Conservation (phyloP, 2,113 vertebrate species). For the Phalacrocorax aristotelis region DNA sequence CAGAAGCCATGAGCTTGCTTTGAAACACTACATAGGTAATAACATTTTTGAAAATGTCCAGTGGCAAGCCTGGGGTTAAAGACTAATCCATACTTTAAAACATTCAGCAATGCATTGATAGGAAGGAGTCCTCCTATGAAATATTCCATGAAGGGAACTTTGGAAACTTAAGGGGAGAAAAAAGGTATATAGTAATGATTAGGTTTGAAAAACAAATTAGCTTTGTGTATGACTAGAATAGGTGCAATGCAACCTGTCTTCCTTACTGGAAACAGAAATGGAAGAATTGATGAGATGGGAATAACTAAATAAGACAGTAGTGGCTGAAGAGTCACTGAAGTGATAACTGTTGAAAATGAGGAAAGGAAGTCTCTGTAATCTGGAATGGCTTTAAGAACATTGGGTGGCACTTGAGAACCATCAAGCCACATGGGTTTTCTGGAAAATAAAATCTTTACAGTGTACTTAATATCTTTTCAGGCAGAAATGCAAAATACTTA, state of each 20-base stretch:
- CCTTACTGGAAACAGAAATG: not conserved
- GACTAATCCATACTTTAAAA: not conserved
- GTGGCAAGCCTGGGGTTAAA: not conserved
- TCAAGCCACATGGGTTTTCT: not conserved
- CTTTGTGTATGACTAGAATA: not conserved
- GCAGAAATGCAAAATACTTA: not conserved
- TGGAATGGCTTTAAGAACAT: not conserved
- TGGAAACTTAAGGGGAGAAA: rapidly evolving
- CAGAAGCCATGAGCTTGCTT: not conserved
- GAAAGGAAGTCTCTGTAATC: not conserved
- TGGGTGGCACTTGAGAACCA: not conserved
- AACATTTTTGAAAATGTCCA: not conserved
- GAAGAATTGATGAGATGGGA: not conserved
- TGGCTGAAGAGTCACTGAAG: not conserved
- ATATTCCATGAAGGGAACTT: not conserved
- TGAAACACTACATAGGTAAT: not conserved
- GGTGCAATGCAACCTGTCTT: not conserved
- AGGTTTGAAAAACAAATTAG: not conserved
- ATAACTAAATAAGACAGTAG: not conserved
- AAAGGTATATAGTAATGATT: not conserved
- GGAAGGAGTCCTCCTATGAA: not conserved
- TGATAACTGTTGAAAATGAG: not conserved
- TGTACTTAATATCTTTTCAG: not conserved
- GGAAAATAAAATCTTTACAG: not conserved
- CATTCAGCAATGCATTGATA: not conserved